Percentiles rank a stretch among this genome's conserved stretches.
Conservation (phyloP, 2,113 vertebrate genomes). For the Collichthys lucidus region DNA sequence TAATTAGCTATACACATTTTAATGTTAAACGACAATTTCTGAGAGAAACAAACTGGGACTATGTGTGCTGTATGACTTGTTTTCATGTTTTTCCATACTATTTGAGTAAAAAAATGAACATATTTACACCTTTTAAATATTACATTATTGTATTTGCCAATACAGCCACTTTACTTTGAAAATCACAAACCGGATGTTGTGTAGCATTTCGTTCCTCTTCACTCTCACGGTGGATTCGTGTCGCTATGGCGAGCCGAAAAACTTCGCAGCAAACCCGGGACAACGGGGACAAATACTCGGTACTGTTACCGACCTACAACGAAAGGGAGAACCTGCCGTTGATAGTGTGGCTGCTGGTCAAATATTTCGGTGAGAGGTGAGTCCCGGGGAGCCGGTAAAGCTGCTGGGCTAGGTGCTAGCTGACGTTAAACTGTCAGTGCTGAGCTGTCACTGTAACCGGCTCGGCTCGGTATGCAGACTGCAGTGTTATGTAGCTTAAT, state of each 20-base stretch:
- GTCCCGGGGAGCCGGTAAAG: background rate
- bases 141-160: background rate
- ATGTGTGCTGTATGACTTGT: background rate
- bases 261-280: slow-evolving; percentile 10
- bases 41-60: background rate
- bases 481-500: too few relatives aligned
- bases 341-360: slow-evolving; percentile 93
- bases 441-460: slow-evolving; percentile 75
- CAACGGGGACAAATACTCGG: slow-evolving; percentile 86
- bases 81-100: background rate
- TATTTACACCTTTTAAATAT: too few relatives aligned
- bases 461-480: background rate
- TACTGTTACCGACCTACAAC: slow-evolving; percentile 95
- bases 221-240: background rate
- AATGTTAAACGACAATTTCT: too few relatives aligned
- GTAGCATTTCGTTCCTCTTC: fast-evolving
- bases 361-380: slow-evolving; percentile 92
- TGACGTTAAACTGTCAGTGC: slow-evolving; percentile 25
- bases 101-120: background rate
- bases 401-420: too few relatives aligned
- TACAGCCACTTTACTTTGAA: slow-evolving; percentile 57
- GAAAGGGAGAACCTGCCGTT: slow-evolving; percentile 95
- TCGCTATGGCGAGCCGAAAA: slow-evolving; percentile 80
- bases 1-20: background rate
- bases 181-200: slow-evolving; percentile 31